Base-by-base conservation (phyloP, 2,113 vertebrate genomes). In the Neodontobutis hainanensis region DNA sequence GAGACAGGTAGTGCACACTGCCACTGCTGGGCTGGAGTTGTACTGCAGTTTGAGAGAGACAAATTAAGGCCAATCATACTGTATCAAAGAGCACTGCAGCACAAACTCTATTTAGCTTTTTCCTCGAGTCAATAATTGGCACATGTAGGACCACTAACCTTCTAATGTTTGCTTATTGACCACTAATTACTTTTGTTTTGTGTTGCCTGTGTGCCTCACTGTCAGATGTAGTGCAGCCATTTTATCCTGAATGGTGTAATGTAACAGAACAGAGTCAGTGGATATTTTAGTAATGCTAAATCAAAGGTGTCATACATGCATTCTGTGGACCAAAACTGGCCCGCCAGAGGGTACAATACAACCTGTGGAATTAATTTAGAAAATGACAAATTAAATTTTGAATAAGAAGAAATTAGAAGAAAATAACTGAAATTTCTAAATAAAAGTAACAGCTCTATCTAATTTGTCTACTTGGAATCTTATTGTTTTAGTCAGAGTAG, bases 1-100 rank as follows among this genome's bases (percentile, higher is more conserved):
- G 85, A 86, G 72, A 88, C 88, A 92, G 91, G 91, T 93, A 93
- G 89, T 87, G 89, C 84, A 85, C 89, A 83, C 82, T 83, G 79
- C 84, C 70, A 15, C 85, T 78, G 78, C 77, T 85, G 83, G 84
- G 82, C 75, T 67, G 84, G 84, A 77, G 75, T 83, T 78, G 82
- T 83, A 88, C 84, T 88, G 80, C 76, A 80, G 64, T 56, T 49
- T 77, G 60, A 68, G 75, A 43, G 16, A 19, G 57, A 55, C 57
- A 48, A 69, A 66, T 36, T 14, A 60, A 43, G 32, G 35, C 40
- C 40, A 63, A 60, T 38, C 2, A 16, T 35, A 68, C 46, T 46
- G 43, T 42, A 66, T 1, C 10, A 19, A 1, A 65, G 65, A 70
- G 47, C 52, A 19, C 38, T 40, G 36, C 34, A n/a, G 32, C 52